Evolutionary conservation across 2,113 vertebrate genomes (phyloP).

Genomic region (Lampris incognitus): DNA sequence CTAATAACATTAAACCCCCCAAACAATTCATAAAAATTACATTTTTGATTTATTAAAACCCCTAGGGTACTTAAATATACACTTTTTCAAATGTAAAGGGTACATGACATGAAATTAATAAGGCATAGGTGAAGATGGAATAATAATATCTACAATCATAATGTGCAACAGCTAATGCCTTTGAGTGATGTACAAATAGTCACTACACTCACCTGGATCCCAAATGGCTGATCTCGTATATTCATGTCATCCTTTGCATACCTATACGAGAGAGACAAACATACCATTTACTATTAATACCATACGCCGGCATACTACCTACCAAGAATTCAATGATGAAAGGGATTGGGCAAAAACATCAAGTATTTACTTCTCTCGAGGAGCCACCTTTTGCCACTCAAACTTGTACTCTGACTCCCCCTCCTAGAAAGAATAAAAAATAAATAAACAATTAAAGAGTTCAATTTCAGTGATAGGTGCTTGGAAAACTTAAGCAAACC

Average conservation of each 20-base stretch:
- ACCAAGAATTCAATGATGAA: neutral
- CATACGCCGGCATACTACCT: neutral
- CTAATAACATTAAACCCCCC: too few species aligned
- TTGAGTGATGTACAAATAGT: conserved; percentile 13
- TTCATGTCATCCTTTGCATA: conserved; percentile 99
- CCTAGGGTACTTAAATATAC: too few species aligned
- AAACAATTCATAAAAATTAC: neutral
- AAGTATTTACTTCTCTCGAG: conserved; percentile 93
- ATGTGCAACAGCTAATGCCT: neutral
- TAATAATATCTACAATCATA: too few species aligned
- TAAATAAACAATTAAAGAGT: neutral
- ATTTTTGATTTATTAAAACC: too few species aligned
- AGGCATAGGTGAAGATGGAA: too few species aligned
- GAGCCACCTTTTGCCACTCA: conserved; percentile 98
- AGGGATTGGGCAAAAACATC: neutral
- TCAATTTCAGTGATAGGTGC: neutral
- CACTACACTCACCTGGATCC: conserved; percentile 90
- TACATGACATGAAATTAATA: too few species aligned
- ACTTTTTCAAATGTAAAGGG: too few species aligned
- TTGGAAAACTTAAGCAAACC: neutral
- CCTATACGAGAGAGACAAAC: conserved; percentile 72
- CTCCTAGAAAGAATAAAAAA: conserved; percentile 80
- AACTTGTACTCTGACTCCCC: conserved; percentile 97
- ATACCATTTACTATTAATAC: neutral
- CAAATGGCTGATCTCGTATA: conserved; percentile 98